Evolutionary conservation across 2,888 invertebrate genomes (phyloP).

Genomic region (Pristionchus japonicus): DNA sequence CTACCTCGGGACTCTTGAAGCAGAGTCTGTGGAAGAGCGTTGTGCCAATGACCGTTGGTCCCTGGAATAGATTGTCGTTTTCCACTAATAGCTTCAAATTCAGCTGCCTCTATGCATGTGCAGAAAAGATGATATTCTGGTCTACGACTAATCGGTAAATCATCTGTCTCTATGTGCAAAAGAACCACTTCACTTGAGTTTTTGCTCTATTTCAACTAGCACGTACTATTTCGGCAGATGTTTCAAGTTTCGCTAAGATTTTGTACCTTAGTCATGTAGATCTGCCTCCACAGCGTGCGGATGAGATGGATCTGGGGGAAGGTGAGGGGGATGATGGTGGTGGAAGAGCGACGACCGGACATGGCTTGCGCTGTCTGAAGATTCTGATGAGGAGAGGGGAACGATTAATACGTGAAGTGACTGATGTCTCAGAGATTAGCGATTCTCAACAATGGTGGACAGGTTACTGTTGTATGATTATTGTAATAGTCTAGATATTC

Average conservation of each 20-base stretch:
- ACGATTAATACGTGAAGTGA: neutral
- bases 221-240: slow-evolving; percentile 6
- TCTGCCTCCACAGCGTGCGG: slow-evolving; percentile 65
- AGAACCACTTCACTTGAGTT: no score
- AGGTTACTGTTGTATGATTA: no score
- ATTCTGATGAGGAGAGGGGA: neutral
- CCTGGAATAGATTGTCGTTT: slow-evolving; percentile 57
- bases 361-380: slow-evolving; percentile 59
- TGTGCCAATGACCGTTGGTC: slow-evolving; percentile 73
- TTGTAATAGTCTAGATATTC: no score
- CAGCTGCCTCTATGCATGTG: neutral
- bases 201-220: no score
- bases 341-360: slow-evolving; percentile 64
- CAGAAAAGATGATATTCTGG: neutral
- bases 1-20: slow-evolving; percentile 71
- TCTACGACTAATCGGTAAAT: no score
- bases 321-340: slow-evolving; percentile 73
- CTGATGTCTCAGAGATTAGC: no score
- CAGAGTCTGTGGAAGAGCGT: slow-evolving; percentile 73
- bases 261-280: slow-evolving; percentile 56
- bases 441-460: no score
- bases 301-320: slow-evolving; percentile 73
- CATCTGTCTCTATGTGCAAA: no score
- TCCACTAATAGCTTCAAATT: neutral
- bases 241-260: neutral